Evolutionary conservation across 1,140 invertebrate species (phyloP), one percentile per base, ranked within the genome.

Genomic region (Drosophila setifemur): DNA sequence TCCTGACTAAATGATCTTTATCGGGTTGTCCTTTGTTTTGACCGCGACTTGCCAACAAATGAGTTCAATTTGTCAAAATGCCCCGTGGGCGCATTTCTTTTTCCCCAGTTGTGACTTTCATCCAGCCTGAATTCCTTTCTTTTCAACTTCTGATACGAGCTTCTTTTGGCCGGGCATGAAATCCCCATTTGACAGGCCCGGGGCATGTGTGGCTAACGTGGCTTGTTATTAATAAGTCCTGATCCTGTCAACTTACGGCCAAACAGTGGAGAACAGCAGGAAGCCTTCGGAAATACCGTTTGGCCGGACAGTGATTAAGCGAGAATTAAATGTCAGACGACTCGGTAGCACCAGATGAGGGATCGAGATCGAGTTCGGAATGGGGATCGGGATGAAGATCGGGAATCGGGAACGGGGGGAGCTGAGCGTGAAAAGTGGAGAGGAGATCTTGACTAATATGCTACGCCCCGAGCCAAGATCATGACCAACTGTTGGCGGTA

Each of bases 231-330:
- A 85, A 85, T 83, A 83, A 83, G 79, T 58, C 55, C 64, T 55
- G 52, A 58, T 66, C 61, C 74, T 86, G 82, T 86, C 81, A 76
- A 86, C 75, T 85, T 85, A 81, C 23, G 25, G 40, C 8, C 12
- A 70, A 74, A 45, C 63, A 12, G 39, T 16, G 43, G 21, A 45
- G 18, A 48, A 18, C 57, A 64, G 61, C 61, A 64, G 61, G 63
- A 67, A 67, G 48, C 63, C 28, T 60, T 14, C 72, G 54, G 73
- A 45, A 86, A 66, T 72, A 81, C 81, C 81, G 66, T 85, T 85
- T 9, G 40, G 23, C 26, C 26, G 74, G 86, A 89, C 86, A 89
- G 77, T 89, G 86, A 89, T 89, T 89, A 89, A 89, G 86, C 81
- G 81, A 64, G 78, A 89, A 89, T 86, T 89, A 89, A 89, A 86